Base-by-base conservation (phyloP, 2,888 invertebrate species). In the Thymelicus acteon region DNA sequence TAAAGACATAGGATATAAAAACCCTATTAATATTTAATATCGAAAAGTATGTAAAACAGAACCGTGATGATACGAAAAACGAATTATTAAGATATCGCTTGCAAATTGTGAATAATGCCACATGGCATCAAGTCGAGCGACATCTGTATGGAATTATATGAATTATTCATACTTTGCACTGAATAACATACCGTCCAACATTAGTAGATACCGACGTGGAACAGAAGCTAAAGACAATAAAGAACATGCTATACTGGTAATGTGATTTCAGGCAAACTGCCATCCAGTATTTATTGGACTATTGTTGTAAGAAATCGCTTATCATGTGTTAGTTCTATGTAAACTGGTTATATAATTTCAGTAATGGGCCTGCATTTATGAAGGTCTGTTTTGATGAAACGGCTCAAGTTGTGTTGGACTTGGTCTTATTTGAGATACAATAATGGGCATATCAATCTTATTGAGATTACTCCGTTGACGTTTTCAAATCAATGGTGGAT, bases 51-150 rank as follows among this genome's bases (percentile, higher is more conserved):
- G 61, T 61, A 44, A 61, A 61, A 15, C 10, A 10, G 6, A 58
- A 7, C 24, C n/a, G 39, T 58, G 58, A 31, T 47, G 47, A 47
- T 39, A 49, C 49, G 65, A 65, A 65, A 65, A 65, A 40, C 65
- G 58, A 60, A 67, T 60, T 61, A 86, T 85, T 84, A 87, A 82
- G 82, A 82, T 86, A 85, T 86, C 81, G 82, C 76, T 78, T 76
- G 80, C 80, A 89, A 89, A 89, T 89, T 89, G 85, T 84, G 85
- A 89, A 89, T 89, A 87, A 89, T 89, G 87, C 83, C 86, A 85
- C 85, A 84, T 74, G 75, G 82, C 82, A 85, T 86, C 84, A 86
- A 80, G 79, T 74, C 75, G 72, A 75, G 77, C 79, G 77, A 81
- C 78, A 81, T 81, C 78, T 77, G 77, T 80, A 82, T 79, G 80